Conservation (phyloP, 2,113 vertebrate species). For the Dermatemys mawii region DNA sequence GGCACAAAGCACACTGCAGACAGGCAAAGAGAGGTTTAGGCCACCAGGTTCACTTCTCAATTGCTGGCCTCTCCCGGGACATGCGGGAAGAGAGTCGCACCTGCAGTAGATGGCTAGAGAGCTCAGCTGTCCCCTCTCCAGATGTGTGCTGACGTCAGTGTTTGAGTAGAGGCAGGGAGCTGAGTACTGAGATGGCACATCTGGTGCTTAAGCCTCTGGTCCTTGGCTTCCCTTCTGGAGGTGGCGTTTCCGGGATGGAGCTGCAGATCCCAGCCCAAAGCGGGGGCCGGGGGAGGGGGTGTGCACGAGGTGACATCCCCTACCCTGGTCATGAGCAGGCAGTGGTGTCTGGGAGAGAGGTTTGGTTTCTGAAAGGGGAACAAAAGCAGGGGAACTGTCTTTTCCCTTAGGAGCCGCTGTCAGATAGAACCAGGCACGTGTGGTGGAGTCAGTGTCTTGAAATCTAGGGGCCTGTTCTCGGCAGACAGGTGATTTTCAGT, state of each 20-base stretch:
- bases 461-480: not conserved
- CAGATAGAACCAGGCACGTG: not conserved
- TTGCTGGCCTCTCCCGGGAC: rapidly evolving
- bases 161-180: not conserved
- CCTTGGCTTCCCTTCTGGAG: not conserved
- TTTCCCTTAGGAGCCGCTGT: not conserved
- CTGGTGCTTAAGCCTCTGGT: not conserved
- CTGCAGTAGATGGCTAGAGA: rapidly evolving
- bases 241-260: not conserved
- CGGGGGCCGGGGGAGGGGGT: not conserved
- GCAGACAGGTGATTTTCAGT: not conserved
- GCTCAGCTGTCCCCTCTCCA: not conserved
- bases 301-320: too few species aligned
- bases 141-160: not conserved
- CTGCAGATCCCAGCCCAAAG: not conserved
- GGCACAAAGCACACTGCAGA: not conserved
- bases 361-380: not conserved
- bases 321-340: not conserved
- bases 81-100: not conserved
- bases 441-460: not conserved
- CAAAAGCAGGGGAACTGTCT: not conserved
- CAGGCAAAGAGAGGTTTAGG: rapidly evolving
- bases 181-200: not conserved
- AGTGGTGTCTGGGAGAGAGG: not conserved
- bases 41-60: rapidly evolving